phyloP scores from a whole-genome alignment of 2,113 vertebrate species.

The Heliornis fulica region DNA sequence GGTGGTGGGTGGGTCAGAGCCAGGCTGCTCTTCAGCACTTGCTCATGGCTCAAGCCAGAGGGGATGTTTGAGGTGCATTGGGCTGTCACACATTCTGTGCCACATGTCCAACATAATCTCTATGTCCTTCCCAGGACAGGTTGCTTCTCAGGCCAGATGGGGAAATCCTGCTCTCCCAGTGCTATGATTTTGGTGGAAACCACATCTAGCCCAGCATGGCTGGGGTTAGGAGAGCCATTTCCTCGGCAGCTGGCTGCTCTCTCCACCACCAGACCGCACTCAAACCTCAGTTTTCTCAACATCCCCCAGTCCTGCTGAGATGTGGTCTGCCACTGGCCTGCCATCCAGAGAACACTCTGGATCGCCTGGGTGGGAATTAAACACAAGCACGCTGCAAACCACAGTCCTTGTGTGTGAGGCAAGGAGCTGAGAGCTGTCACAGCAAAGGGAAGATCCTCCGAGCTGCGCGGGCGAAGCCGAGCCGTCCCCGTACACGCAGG shows the following conservation, averaged over 20 bases:
- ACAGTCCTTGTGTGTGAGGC: rapidly evolving
- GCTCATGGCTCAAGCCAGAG: not conserved
- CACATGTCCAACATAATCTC: not conserved
- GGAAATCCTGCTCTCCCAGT: not conserved
- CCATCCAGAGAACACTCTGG: not conserved
- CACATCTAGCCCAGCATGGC: not conserved
- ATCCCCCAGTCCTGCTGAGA: not conserved
- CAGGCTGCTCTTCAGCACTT: not conserved
- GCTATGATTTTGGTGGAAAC: not conserved
- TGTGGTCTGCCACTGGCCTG: not conserved
- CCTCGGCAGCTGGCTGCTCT: rapidly evolving
- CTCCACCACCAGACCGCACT: not conserved
- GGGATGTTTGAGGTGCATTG: not conserved
- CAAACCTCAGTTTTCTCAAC: not conserved
- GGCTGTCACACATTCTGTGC: not conserved
- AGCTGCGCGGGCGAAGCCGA: rapidly evolving
- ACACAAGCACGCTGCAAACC: not conserved
- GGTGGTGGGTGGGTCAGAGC: too few species aligned
- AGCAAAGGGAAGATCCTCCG: not conserved
- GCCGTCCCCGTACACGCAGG: rapidly evolving
- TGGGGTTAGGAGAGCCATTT: not conserved
- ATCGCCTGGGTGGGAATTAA: not conserved
- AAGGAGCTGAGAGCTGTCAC: not conserved
- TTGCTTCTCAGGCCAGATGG: not conserved
- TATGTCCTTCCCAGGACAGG: not conserved